Evolutionary conservation across 64 coral and sea anemone species (phyloP), one percentile per base, ranked within the genome.

Genomic region (Dendronephthya gigantea): DNA sequence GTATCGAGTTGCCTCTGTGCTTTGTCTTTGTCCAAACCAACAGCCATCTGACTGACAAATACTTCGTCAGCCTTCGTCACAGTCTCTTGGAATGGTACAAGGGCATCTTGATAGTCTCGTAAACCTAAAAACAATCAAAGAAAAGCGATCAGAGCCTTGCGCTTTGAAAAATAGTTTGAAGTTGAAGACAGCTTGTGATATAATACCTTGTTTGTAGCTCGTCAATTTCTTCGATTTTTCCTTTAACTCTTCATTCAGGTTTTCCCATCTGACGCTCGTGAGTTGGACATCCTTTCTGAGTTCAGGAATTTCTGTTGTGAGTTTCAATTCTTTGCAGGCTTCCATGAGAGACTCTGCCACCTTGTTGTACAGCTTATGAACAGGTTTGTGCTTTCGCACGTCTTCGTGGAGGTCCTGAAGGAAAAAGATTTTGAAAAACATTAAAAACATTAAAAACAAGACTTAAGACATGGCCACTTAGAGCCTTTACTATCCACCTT

Each of bases 331-430:
- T 32, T 75, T 59, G 50, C 95, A 98, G 6, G 95, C 90, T 49
- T 92, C 86, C 22, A 56, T 88, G 10, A 93, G 74, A 11, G 89
- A 81, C 16, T 90, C 82, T 45, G 90, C 95, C 36, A 92, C 89
- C 14, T 92, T 89, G 49, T 91, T 81, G 85, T 93, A 98, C 69
- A 93, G 91, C 51, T 93, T 83, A 62, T 88, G 93, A 2, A 98
- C 95, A 1, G 95, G 90, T 4, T 83, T 84, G 50, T 98, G 95
- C 86, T 98, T 93, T 23, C 45, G 56, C 11, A 98, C 87, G 50
- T 98, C 95, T 35, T 93, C 89, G 19, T 92, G 95, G 30, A 98
- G 89, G 70, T 84, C 85, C 95, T 98, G 30, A 11, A 79, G 9
- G 17, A 79, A 12, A 79, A 79, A 79, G 10, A 11, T 79, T 12